Conservation (phyloP, 2,888 invertebrate species). For the Chorisops tibialis region DNA sequence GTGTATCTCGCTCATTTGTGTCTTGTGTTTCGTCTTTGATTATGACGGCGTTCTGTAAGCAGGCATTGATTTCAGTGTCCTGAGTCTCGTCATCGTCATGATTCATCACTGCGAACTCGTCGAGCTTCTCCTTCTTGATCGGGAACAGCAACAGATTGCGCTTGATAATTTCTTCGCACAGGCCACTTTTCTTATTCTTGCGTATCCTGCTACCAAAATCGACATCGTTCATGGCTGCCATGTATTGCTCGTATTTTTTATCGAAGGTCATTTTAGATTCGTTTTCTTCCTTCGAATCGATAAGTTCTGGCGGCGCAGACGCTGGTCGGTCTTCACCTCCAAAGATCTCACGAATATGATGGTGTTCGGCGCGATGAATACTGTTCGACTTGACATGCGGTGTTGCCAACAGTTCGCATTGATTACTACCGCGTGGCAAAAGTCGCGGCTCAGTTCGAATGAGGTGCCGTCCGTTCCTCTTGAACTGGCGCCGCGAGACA, state of each 20-base stretch:
- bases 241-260: conserved; percentile 47
- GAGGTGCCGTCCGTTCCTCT: conserved; percentile 11
- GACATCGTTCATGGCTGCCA: conserved; percentile 43
- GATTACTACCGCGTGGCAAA: conserved; percentile 30
- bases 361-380: conserved; percentile 24
- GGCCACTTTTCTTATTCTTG: conserved; percentile 24
- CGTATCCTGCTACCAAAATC: conserved; percentile 33
- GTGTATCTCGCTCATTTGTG: conserved; percentile 46
- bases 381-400: conserved; percentile 30
- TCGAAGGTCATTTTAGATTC: conserved; percentile 47
- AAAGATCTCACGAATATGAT: conserved; percentile 65
- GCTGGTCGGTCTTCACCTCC: conserved; percentile 71
- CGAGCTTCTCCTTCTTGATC: conserved; percentile 28
- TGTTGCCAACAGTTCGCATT: conserved; percentile 42
- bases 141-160: conserved; percentile 1
- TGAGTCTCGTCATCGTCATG: conserved; percentile 40
- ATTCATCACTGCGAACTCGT: conserved; percentile 24
- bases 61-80: conserved; percentile 38
- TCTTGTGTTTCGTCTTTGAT: conserved; percentile 50
- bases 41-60: conserved; percentile 53
- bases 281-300: conserved; percentile 38
- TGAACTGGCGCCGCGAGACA: conserved; percentile 19
- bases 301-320: conserved; percentile 67
- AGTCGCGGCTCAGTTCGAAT: conserved; percentile 25
- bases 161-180: neutral